Percentiles rank a stretch among this genome's conserved stretches.
phyloP scores from a whole-genome alignment of 2,113 vertebrate species.

The Daphoenositta chrysoptera region DNA sequence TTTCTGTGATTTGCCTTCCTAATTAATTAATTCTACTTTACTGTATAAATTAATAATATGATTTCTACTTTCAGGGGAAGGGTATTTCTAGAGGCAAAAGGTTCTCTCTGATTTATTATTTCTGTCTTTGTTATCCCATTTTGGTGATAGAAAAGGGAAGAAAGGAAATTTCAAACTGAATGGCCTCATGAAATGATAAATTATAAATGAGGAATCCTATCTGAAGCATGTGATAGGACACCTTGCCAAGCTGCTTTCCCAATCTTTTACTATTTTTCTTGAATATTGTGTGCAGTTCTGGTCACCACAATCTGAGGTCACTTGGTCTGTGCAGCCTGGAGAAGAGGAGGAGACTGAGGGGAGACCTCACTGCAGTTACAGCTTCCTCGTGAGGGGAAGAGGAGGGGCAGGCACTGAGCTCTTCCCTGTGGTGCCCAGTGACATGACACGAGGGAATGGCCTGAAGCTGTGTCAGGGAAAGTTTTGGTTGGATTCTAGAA shows the following conservation, averaged over 20 bases:
- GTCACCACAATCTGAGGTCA: background rate
- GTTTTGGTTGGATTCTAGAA: background rate
- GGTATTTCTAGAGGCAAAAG: background rate
- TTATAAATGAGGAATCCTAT: background rate
- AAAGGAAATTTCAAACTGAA: constrained; percentile 12
- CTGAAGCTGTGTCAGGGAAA: background rate
- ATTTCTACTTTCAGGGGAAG: background rate
- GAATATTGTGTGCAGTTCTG: background rate
- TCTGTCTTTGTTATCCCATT: background rate
- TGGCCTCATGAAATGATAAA: background rate
- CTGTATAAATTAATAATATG: background rate
- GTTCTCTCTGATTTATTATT: background rate
- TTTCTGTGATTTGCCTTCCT: background rate
- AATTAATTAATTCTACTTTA: background rate
- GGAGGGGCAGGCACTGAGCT: background rate
- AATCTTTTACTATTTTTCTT: background rate
- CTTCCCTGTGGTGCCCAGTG: background rate
- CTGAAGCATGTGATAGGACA: background rate
- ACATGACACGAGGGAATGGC: background rate
- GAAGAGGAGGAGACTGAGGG: background rate
- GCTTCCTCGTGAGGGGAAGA: background rate
- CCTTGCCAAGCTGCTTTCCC: background rate
- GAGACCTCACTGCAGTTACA: background rate
- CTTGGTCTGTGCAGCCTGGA: background rate
- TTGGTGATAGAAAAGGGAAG: background rate